Evolutionary conservation across 2,797 vertebrate genomes (phyloP), one percentile per base, ranked within the genome.

Genomic region (Macroramphosus scolopax): DNA sequence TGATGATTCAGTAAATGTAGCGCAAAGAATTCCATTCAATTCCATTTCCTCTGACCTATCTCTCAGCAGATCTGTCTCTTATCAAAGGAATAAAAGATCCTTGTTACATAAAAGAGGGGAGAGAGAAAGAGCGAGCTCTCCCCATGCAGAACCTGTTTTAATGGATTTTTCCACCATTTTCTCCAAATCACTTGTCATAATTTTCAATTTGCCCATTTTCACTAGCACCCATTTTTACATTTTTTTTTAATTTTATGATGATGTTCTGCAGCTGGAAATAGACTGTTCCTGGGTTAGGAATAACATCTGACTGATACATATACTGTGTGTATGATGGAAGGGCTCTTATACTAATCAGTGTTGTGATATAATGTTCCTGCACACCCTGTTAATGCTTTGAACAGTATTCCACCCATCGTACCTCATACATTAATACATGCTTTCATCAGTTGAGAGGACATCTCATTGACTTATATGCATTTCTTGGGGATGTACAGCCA

Each of bases 1-100:
- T 90, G 87, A 84, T 90, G 83, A 83, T 86, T 89, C 76, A 66
- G 80, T 84, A 89, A 90, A 90, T 88, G 85, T 84, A 85, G 84
- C 68, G 70, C 72, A 86, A 81, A 82, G 73, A 82, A 81, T 84
- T 77, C 51, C 72, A 87, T 84, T 85, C 79, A 75, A 52, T 86
- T 80, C 63, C 69, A 83, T 86, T 87, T 89, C 83, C 79, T 73
- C 47, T 74, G 68, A 85, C 75, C 72, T 72, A 81, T 85, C 80
- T 78, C 63, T 51, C 51, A 55, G 75, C 67, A 65, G 46, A 78
- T 88, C 75, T 68, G 70, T 76, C 82, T 77, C 64, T 73, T 77
- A 79, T 85, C 74, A 74, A 59, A 75, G 48, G 58, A 66, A 80
- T 77, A 76, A 80, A 79, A 73, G 65, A 82, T 84, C 60, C 68